Evolutionary conservation across 2,113 vertebrate genomes (phyloP), one percentile per base, ranked within the genome.

Genomic region (Hydropotes inermis): DNA sequence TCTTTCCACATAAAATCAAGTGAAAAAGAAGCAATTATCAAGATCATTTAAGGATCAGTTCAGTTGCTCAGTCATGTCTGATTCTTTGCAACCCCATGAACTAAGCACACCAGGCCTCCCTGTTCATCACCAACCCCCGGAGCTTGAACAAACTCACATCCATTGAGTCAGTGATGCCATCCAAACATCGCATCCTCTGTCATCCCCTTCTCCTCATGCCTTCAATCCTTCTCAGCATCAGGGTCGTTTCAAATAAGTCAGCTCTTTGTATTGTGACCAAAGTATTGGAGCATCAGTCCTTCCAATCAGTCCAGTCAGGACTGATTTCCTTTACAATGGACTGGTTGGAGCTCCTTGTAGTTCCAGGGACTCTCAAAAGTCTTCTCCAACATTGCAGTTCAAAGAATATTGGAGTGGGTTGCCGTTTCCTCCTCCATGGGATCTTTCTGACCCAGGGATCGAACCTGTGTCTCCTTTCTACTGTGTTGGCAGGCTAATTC

Each of bases 11-110:
- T 7, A 78, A 81, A 81, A 76, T 36, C 28, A 82, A 89, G 10
- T 64, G 19, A 88, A 86, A 54, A 88, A 55, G 36, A 61, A 95
- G 27, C 27, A 87, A 84, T 95, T 94, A 87, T 88, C 30, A 95
- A 82, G 25, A 85, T 88, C 57, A 88, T 94, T 82, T 67, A 67
- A 95, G 33, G 36, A 89, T 61, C 64, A 67, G 17, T 21, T 36
- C 33, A 21, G 2, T 67, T 67, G 64, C 33, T 36, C 64, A 67
- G 33, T 21, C 5, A 8, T 36, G 64, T 21, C 64, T n/a, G 17
- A 67, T 17, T 67, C 64, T 67, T 67, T 67, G 64, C 64, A 67
- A 67, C n/a, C 33, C 16, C 17, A 67, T 21, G 8, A 16, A 67
- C 64, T 64, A 36, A 67, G 17, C 16, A 67, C 17, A 19, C 8